Evolutionary conservation across 2,113 vertebrate species (phyloP), one percentile per base, ranked within the genome.

Genomic region (Gila orcuttii): DNA sequence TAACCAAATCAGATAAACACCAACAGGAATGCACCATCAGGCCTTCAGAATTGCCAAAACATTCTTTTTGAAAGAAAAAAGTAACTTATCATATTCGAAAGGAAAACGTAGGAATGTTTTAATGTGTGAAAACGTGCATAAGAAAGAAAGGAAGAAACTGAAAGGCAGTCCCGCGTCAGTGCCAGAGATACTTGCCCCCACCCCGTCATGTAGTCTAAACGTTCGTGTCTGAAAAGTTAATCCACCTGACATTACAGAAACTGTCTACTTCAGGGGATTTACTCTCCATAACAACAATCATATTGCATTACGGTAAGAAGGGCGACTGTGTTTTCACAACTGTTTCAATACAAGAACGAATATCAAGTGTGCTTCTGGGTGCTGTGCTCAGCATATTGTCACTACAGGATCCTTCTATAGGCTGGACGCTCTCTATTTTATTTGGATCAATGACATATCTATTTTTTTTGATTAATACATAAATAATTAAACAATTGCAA

Each of bases 311-410:
- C 60, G 15, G 66, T 66, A 85, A 81, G 84, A 60, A 85, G 55
- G 78, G 85, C 19, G 25, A 19, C 25, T 21, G 17, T 88, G 85
- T 86, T 90, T 90, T 87, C 83, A 87, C 85, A 90, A 78, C 84
- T 88, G 87, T 87, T 84, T 15, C 85, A 89, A 88, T 76, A 36
- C 57, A 86, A 79, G 45, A 19, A 28, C 45, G 31, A 64, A 78
- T 82, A 84, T 78, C 59, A 75, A 42, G 59, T 66, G 50, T 33
- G 69, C n/a, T 47, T 71, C 36, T 39, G 52, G 52, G 64, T 73
- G 78, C 68, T 68, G 11, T 39, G 42, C 77, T 81, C 68, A 66
- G 79, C 87, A 82, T 66, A 74, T 86, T 62, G 83, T 52, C 36
- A 81, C 13, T 59, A 75, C 23, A 50, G 47, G 12, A 50, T 47